A percentile compares a stretch with the other conserved stretches of the same genome.
phyloP scores from a whole-genome alignment of 2,888 invertebrate species.

The Apomyelois bistriatella region DNA sequence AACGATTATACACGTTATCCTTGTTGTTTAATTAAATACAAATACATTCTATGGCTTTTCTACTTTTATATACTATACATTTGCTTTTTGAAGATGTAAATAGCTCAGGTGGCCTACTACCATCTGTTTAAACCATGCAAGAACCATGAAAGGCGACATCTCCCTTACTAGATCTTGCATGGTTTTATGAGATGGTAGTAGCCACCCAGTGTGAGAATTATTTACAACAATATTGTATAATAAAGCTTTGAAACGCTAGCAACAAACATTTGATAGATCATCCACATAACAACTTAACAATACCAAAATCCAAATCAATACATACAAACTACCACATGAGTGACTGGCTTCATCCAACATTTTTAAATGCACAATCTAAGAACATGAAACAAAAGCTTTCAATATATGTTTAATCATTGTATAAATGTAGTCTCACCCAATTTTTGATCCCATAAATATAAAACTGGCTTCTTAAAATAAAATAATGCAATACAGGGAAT shows the following conservation, averaged over 20 bases:
- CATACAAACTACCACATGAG: neutral
- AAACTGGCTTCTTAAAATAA: conserved; percentile 21
- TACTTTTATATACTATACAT: conserved; percentile 8
- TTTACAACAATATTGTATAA: conserved; percentile 17
- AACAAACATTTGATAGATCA: neutral
- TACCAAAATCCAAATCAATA: neutral
- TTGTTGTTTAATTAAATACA: conserved; percentile 12
- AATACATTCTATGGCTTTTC: conserved; percentile 12
- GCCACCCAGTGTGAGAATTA: conserved; percentile 1
- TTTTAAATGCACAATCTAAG: neutral
- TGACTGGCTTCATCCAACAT: neutral
- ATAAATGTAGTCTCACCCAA: neutral
- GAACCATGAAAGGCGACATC: too few species aligned
- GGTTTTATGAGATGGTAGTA: too few species aligned
- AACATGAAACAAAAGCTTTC: too few species aligned
- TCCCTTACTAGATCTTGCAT: too few species aligned
- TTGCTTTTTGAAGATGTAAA: conserved; percentile 3
- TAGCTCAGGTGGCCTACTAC: too few species aligned
- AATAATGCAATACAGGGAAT: conserved; percentile 28
- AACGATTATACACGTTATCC: neutral
- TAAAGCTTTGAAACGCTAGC: neutral
- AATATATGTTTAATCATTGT: too few species aligned
- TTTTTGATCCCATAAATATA: conserved; percentile 17
- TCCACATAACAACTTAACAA: neutral
- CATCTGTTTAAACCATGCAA: too few species aligned